Conservation (phyloP, 2,888 invertebrate species). For the Arge pagana region DNA sequence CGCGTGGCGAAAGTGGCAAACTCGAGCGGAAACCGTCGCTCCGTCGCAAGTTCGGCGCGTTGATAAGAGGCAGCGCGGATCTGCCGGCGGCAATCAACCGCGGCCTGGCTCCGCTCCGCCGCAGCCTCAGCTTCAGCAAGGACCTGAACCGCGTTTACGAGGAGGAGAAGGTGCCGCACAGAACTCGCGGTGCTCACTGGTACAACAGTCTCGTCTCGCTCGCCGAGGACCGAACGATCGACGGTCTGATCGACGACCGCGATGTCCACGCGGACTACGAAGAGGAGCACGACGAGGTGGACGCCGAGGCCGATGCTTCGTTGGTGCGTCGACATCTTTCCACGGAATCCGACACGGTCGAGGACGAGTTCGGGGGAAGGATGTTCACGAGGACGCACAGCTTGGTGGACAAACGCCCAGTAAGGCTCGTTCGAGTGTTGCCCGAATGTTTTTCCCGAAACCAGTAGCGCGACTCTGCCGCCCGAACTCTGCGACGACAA, state of each 20-base stretch:
- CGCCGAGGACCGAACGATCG: conserved; percentile 43
- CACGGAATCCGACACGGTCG: conserved; percentile 21
- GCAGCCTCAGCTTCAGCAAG: conserved; percentile 52
- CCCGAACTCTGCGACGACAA: no score
- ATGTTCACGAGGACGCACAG: conserved; percentile 41
- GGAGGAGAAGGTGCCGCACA: conserved; percentile 31
- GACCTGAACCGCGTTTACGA: conserved; percentile 43
- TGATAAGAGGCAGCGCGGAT: conserved; percentile 48
- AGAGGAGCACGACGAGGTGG: conserved; percentile 25
- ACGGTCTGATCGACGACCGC: conserved; percentile 30
- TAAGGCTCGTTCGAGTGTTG: conserved; percentile 32
- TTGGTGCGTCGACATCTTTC: neutral
- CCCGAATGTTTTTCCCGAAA: neutral
- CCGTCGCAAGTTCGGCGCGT: conserved; percentile 45
- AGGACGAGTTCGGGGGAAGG: conserved; percentile 28
- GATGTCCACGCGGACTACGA: conserved; percentile 22
- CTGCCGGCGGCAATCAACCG: conserved; percentile 52
- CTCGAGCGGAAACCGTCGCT: conserved; percentile 46
- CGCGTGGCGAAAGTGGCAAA: conserved; percentile 26
- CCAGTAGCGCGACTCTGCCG: no score
- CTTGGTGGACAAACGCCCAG: conserved; percentile 42
- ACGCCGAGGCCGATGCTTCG: conserved; percentile 1
- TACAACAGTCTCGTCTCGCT: conserved; percentile 52
- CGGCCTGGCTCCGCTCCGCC: conserved; percentile 47
- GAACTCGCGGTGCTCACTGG: conserved; percentile 46